Evolutionary conservation across 2,888 invertebrate genomes (phyloP), one percentile per base, ranked within the genome.

Genomic region (Galerucella calmariensis): DNA sequence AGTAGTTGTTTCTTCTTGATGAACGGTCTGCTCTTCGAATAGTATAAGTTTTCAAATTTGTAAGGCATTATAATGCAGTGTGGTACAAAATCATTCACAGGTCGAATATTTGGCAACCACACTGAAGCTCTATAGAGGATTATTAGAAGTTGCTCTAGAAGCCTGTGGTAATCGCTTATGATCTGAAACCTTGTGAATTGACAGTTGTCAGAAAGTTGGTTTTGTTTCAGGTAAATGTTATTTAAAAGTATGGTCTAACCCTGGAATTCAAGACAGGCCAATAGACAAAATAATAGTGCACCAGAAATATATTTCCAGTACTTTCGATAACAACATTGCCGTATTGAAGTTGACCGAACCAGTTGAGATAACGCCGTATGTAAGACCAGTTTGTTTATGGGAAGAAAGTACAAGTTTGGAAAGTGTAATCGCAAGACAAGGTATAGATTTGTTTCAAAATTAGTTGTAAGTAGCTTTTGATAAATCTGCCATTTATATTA

Each of bases 321-420:
- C 78, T 41, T 87, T 84, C 75, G 77, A 78, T 6, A 84, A 85
- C 71, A 86, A 87, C 73, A 83, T 87, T 5, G 87, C 87, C 1
- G 62, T 87, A 16, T 65, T 87, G 6, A 84, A 84, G 78, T 74
- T 87, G 41, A 72, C 76, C 0, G 66, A 73, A 14, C 80, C 84
- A 2, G 83, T 81, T 2, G 81, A 84, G 9, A 80, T 85, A 59
- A 87, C 86, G 0, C 83, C 85, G 78, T 86, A 83, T 70, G 87
- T 87, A 1, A 79, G 87, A 56, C 87, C 87, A 0, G 81, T 86
- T 9, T 87, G 87, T 74, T 70, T 87, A 5, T 87, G 87, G 87
- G 81, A 83, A 24, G 85, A 80, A 24, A 58, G 74, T 11, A 61
- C 67, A 1, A 69, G 81, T 11, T 72, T 85, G 62, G 77, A 82